Conservation (phyloP, 92 coral and sea anemone species). For the Zoanthus sociatus region DNA sequence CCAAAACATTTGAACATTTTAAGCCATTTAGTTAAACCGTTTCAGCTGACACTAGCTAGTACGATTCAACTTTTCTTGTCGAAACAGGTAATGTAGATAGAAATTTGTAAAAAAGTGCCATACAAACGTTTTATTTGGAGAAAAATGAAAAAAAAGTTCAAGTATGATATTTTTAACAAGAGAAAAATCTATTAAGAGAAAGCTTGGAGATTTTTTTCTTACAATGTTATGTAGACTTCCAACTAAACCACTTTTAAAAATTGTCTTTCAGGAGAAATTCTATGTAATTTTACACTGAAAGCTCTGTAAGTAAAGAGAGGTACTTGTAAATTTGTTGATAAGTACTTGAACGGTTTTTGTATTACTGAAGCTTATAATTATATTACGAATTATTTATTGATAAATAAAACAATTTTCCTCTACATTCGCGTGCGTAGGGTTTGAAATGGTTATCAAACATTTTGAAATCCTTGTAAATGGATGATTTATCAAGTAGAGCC, state of each 20-base stretch:
- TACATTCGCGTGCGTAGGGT: too few species aligned
- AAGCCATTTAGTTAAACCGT: neutral
- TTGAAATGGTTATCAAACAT: too few species aligned
- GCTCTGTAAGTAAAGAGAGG: neutral
- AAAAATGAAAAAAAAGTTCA: too few species aligned
- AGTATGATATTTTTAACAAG: neutral
- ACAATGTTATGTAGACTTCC: neutral
- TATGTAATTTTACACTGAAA: neutral
- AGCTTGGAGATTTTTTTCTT: neutral
- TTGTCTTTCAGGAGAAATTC: neutral
- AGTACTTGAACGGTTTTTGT: neutral
- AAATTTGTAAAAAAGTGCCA: neutral
- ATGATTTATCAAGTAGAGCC: too few species aligned
- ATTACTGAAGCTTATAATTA: neutral
- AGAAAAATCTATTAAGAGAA: neutral
- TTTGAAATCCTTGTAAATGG: too few species aligned
- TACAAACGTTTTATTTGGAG: neutral
- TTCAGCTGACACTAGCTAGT: neutral
- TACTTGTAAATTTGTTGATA: neutral
- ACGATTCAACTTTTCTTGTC: neutral
- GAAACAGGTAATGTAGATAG: constrained; percentile 10
- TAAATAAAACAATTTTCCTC: neutral
- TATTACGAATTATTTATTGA: neutral
- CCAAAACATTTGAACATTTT: neutral
- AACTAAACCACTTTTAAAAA: neutral